Percentiles rank a stretch among this genome's conserved stretches.
Conservation (phyloP, 2,888 invertebrate genomes). For the Tromatobia lineatoria region DNA sequence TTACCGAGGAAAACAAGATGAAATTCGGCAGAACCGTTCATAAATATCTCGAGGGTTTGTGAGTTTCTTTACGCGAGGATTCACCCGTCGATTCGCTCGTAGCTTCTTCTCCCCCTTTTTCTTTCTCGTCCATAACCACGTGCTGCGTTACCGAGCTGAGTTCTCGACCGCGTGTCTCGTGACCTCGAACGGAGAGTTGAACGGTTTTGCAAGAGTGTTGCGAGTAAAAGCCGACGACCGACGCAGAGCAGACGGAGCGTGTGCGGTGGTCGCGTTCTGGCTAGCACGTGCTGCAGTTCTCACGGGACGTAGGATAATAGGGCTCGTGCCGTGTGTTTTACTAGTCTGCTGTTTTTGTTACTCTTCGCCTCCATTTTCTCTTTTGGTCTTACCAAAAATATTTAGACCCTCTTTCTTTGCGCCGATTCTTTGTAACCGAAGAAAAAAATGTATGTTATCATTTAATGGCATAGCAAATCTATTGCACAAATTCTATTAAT, state of each 20-base stretch:
- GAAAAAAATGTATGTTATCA: no score
- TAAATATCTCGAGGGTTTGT: constrained; percentile 35
- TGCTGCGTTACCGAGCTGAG: constrained; percentile 26
- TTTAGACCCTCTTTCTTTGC: not conserved
- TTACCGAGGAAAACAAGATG: not conserved
- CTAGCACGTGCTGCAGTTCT: constrained; percentile 72
- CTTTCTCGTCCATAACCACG: constrained; percentile 22
- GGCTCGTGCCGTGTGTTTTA: constrained; percentile 62
- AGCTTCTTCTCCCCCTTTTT: constrained; percentile 25
- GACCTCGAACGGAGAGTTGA: constrained; percentile 38
- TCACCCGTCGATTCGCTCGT: constrained; percentile 30
- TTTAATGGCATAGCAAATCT: no score
- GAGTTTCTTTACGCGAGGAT: constrained; percentile 23
- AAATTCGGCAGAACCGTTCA: constrained; percentile 2
- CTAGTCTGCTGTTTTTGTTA: constrained; percentile 58
- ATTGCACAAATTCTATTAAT: no score
- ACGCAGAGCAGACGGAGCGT: constrained; percentile 40
- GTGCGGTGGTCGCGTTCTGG: constrained; percentile 56
- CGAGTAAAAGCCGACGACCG: constrained; percentile 25
- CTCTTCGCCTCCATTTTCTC: constrained; percentile 19
- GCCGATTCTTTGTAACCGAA: not conserved
- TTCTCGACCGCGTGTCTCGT: constrained; percentile 44
- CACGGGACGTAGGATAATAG: constrained; percentile 68
- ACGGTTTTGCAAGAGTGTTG: constrained; percentile 12
- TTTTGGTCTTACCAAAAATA: not conserved